These are phyloP conservation scores for Calameuta pallipes DNA, from an alignment of 2,888 invertebrate genomes.

Conservation along the genomic window DNA sequence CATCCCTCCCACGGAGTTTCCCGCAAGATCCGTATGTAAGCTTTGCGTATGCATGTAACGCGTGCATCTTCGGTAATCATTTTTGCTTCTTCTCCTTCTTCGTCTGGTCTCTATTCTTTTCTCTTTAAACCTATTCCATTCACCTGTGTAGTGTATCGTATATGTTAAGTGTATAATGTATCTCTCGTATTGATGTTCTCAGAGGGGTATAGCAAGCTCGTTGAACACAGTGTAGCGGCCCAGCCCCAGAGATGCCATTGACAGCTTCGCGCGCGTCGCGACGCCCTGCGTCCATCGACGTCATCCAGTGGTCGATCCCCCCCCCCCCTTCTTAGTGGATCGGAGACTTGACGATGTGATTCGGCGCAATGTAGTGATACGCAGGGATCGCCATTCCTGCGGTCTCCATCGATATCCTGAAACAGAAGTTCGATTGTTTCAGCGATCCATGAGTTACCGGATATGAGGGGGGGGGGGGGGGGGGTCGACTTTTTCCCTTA, in stretches of 20 bases:
- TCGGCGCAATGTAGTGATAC: slow-evolving; percentile 92
- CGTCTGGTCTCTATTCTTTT: neutral
- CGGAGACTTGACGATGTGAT: slow-evolving; percentile 92
- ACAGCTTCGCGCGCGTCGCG: slow-evolving; percentile 61
- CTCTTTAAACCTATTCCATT: too few species aligned
- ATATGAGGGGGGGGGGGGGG: too few species aligned
- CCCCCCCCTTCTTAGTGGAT: slow-evolving; percentile 76
- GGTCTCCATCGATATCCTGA: slow-evolving; percentile 95
- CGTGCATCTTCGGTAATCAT: neutral
- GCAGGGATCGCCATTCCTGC: slow-evolving; percentile 91
- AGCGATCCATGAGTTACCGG: neutral
- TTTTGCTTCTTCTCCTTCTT: neutral
- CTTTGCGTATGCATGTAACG: neutral
- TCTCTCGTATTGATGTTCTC: too few species aligned
- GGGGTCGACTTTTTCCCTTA: too few species aligned
- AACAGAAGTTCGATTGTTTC: slow-evolving; percentile 62
- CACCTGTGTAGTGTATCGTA: neutral
- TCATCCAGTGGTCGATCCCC: slow-evolving; percentile 34
- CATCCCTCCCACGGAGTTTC: slow-evolving; percentile 9
- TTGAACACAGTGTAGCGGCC: slow-evolving; percentile 54
- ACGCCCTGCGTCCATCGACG: slow-evolving; percentile 58
- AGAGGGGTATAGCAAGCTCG: slow-evolving; percentile 40
- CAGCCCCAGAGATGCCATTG: slow-evolving; percentile 51
- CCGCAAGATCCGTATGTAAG: too few species aligned
- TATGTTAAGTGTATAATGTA: neutral